Evolutionary conservation across 1,140 invertebrate species (phyloP).

Genomic region (Cepaea nemoralis): DNA sequence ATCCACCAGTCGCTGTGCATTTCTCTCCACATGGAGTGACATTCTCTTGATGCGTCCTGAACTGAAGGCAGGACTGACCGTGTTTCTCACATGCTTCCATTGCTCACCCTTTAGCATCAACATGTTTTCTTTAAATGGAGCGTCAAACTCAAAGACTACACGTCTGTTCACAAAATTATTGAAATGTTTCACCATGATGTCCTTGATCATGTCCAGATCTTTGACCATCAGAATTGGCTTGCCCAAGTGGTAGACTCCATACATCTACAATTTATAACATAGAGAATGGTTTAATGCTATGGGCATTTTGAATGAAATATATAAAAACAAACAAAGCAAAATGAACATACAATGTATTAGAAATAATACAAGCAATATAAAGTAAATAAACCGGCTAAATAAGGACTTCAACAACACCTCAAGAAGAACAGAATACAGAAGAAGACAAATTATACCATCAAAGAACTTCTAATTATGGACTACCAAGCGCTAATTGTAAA

Average conservation of each 20-base stretch:
- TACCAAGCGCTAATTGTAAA: no score
- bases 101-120: slow-evolving; percentile 36
- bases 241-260: not conserved
- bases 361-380: no score
- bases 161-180: not conserved
- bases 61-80: slow-evolving; percentile 75
- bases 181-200: not conserved
- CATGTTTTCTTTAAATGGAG: slow-evolving; percentile 29
- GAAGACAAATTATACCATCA: no score
- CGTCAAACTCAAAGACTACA: not conserved
- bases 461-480: no score
- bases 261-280: no score
- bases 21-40: slow-evolving; percentile 30
- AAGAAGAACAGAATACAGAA: no score
- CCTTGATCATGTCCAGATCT: slow-evolving; percentile 1
- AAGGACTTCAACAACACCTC: no score
- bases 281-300: no score
- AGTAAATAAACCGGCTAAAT: no score
- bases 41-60: slow-evolving; percentile 73
- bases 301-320: no score
- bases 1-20: slow-evolving; percentile 2
- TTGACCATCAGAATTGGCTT: not conserved
- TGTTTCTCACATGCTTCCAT: slow-evolving; percentile 75
- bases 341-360: no score
- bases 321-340: no score